Conservation (phyloP, 2,888 invertebrate species). For the Leptinotarsa tumamoca region DNA sequence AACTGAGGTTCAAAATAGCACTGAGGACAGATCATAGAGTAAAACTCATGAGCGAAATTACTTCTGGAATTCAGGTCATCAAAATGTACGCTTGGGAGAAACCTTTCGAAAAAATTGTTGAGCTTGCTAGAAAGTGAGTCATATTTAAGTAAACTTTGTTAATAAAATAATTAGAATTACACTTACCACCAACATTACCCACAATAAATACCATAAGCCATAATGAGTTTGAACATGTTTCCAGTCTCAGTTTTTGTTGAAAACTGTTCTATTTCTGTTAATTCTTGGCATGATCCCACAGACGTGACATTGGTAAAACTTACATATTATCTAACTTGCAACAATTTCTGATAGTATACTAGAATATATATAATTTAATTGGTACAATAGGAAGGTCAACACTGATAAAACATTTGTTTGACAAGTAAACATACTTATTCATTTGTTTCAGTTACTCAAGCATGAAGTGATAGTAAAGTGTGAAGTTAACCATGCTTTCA, state of each 20-base stretch:
- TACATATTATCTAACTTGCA: background rate
- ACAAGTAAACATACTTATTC: background rate
- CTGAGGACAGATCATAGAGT: slow-evolving; percentile 75
- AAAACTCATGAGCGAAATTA: slow-evolving; percentile 80
- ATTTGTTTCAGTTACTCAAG: slow-evolving; percentile 1
- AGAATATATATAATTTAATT: background rate
- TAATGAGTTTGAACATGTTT: no score
- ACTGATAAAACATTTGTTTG: slow-evolving; percentile 2
- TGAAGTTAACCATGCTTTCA: background rate
- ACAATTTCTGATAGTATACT: background rate
- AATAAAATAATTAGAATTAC: no score
- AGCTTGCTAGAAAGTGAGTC: slow-evolving; percentile 71
- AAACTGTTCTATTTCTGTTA: no score
- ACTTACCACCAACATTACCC: no score
- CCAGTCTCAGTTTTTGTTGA: no score
- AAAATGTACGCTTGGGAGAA: slow-evolving; percentile 86
- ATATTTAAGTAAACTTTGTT: no score
- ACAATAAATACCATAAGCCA: no score
- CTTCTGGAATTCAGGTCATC: slow-evolving; percentile 79
- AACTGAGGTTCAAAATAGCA: slow-evolving; percentile 67
- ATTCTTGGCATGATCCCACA: no score
- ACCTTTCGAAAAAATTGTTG: slow-evolving; percentile 75
- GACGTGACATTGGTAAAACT: background rate
- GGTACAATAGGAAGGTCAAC: slow-evolving; percentile 1
- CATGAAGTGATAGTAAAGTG: background rate